These are phyloP conservation scores for Drosophila watanabei DNA, from an alignment of 1,140 invertebrate genomes.

Conservation along the genomic window DNA sequence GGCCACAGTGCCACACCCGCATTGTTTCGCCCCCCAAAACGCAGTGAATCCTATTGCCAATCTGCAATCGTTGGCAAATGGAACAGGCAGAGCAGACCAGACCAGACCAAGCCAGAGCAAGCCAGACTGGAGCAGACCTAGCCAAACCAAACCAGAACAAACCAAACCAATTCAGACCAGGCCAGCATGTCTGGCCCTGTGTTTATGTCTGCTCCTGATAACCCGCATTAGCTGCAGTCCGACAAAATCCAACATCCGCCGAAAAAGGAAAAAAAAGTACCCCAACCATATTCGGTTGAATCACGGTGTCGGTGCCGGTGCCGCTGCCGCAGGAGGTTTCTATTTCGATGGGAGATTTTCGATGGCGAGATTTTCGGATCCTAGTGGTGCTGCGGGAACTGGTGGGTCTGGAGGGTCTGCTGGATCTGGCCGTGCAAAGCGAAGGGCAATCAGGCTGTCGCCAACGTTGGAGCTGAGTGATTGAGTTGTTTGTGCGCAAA, in stretches of 20 bases:
- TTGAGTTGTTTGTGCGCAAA: conserved; percentile 77
- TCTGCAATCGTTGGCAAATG: conserved; percentile 41
- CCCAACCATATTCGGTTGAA: conserved; percentile 48
- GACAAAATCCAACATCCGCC: conserved; percentile 15
- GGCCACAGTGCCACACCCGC: background rate
- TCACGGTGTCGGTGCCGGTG: conserved; percentile 56
- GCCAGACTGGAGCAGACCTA: conserved; percentile 14
- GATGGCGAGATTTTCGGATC: conserved; percentile 5
- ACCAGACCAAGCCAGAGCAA: background rate
- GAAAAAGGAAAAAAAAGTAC: conserved; percentile 13
- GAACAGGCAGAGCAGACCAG: conserved; percentile 23
- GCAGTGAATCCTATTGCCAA: conserved; percentile 43
- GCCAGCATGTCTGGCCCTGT: conserved; percentile 39
- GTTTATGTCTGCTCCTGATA: conserved; percentile 66
- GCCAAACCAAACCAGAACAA: background rate
- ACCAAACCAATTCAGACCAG: conserved; percentile 15
- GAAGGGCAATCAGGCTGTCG: conserved; percentile 44
- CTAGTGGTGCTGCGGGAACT: background rate
- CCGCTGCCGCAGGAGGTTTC: conserved; percentile 40
- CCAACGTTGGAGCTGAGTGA: conserved; percentile 49
- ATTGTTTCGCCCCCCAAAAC: background rate
- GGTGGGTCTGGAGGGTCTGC: background rate
- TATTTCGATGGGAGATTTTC: conserved; percentile 19
- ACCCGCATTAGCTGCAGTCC: conserved; percentile 62
- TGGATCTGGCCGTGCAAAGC: background rate